Base-by-base conservation (phyloP, 1,140 invertebrate genomes). In the Micrasema minimum region DNA sequence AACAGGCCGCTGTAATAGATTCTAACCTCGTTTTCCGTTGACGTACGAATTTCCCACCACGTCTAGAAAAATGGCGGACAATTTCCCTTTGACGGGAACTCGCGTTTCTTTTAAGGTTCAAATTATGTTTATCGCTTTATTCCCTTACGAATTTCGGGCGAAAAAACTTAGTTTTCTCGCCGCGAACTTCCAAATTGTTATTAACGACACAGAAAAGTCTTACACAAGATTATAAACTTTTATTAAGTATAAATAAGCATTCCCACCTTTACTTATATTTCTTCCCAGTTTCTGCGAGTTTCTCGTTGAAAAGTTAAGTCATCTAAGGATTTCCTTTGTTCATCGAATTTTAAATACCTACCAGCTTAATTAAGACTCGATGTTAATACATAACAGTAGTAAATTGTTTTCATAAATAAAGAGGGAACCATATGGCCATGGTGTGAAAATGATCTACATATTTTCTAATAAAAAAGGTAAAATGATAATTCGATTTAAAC, bases 91-190 rank as follows among this genome's bases (percentile, higher is more conserved):
- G 73, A 75, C 41, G 57, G 41, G 48, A 50, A 50, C 69, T 69
- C 73, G 59, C 74, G 69, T 70, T 70, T 67, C 55, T 69, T 72
- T 72, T 70, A 72, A 75, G 70, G 71, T 75, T 67, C 62, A 75
- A 75, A 75, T 75, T 72, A 69, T 69, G 65, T 75, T 75, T 72
- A 72, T 75, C 74, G 69, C 53, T 72, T 75, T 75, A 75, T 75
- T 72, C 74, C 70, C 69, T 75, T 75, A 75, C 74, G 74, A 71
- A 65, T 70, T 72, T 72, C 50, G 62, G 59, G 61, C 22, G 55
- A 41, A 55, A 55, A 71, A 71, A 75, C 73, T 71, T 66, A 72
- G 59, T 75, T 75, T 75, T 72, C 50, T 71, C 66, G 59, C 69
- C 66, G 69, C 66, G 51, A 67, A 68, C 65, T 68, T 69, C 59